Evolutionary conservation across 2,888 invertebrate species (phyloP).

Genomic region (Hemaris fuciformis): DNA sequence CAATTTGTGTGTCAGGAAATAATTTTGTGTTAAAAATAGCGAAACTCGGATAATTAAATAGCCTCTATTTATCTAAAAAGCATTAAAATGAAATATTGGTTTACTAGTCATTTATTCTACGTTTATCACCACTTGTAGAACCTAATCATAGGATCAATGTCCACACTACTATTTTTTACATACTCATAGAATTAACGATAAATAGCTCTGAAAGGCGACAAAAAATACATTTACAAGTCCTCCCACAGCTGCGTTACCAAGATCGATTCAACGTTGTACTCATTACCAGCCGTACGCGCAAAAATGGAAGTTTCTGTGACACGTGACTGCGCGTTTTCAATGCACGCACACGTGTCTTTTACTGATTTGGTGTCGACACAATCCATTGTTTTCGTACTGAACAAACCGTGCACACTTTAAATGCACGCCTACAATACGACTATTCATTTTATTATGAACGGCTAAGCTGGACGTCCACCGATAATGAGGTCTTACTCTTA

Average conservation of each 20-base stretch:
- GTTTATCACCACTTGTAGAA: no score
- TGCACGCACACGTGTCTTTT: constrained; percentile 12
- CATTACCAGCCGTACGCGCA: not conserved
- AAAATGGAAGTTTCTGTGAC: constrained; percentile 16
- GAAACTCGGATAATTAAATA: no score
- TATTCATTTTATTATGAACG: not conserved
- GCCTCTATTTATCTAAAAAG: no score
- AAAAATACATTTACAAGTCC: not conserved
- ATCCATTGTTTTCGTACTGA: constrained; percentile 6
- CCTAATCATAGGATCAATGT: no score
- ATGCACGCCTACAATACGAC: not conserved
- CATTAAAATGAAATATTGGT: no score
- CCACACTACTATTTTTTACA: no score
- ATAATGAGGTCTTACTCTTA: not conserved
- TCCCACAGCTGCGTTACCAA: not conserved
- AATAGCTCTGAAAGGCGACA: no score
- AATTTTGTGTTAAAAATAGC: not conserved
- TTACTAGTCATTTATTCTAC: no score
- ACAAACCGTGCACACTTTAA: not conserved
- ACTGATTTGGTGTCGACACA: constrained; percentile 3
- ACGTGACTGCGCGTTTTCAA: constrained; percentile 20
- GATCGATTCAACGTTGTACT: not conserved
- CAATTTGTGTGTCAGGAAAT: not conserved
- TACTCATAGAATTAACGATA: not conserved
- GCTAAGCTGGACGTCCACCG: no score